Evolutionary conservation across 2,888 invertebrate genomes (phyloP).

Genomic region (Formica aserva): DNA sequence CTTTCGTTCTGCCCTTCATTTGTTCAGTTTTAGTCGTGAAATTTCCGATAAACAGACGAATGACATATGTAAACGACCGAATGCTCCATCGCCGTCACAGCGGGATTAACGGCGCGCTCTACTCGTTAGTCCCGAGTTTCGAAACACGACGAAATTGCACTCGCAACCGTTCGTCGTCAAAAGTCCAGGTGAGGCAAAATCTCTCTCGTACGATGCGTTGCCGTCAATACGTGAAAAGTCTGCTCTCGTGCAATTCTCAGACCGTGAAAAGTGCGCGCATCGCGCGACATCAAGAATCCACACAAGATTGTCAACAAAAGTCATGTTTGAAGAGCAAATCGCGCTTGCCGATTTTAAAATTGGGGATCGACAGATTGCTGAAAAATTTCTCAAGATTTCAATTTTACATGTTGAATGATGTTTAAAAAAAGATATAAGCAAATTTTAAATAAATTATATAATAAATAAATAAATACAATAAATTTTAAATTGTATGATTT

Average conservation of each 20-base stretch:
- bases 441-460: too few relatives aligned
- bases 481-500: background rate
- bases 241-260: background rate
- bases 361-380: background rate
- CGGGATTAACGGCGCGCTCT: conserved; percentile 31
- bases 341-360: background rate
- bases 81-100: conserved; percentile 12
- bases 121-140: conserved; percentile 37
- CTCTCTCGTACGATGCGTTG: conserved; percentile 9
- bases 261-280: background rate
- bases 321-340: background rate
- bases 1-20: background rate
- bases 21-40: conserved; percentile 21
- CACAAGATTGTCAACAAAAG: background rate
- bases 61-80: conserved; percentile 44
- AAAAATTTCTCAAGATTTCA: background rate
- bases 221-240: conserved; percentile 7
- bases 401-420: background rate
- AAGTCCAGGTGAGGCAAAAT: conserved; percentile 20
- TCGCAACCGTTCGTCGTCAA: background rate
- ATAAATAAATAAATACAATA: too few relatives aligned
- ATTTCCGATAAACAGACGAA: conserved; percentile 41
- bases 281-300: background rate
- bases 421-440: background rate
- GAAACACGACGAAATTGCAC: conserved; percentile 24